Evolutionary conservation across 2,113 vertebrate genomes (phyloP), one percentile per base, ranked within the genome.

Genomic region (Trinectes maculatus): DNA sequence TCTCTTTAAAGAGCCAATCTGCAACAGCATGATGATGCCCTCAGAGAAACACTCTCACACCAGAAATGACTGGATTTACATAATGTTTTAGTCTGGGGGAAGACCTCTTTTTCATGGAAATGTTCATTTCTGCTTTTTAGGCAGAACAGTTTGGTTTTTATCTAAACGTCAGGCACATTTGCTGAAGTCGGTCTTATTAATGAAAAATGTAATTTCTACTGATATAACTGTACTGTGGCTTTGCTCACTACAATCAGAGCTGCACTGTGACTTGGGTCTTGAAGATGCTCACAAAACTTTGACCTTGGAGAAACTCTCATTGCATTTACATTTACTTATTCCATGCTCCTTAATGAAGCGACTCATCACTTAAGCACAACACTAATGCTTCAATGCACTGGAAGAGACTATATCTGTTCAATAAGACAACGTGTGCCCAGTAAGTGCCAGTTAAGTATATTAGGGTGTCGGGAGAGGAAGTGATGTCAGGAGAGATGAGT

Each of bases 1-100:
- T 39, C 8, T 22, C 62, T 76, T 69, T 28, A 26, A 62, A 34
- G 34, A 65, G 62, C 15, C 43, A 57, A 18, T 74, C 31, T 66
- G 63, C 31, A 47, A 42, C 40, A 18, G 47, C 37, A 40, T 19
- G 34, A 62, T 53, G 60, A 71, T 26, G 29, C 59, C 54, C 46
- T 11, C 3, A 54, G 64, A 47, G 52, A 54, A 80, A 55, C 46
- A 11, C 2, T 5, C 21, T 15, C 22, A 33, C 65, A 52, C n/a
- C 44, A 36, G 16, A 21, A 44, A 25, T 3, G 1, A 24, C 68
- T n/a, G 63, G 28, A 67, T 81, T 19, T 77, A 21, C 60, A 61
- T 57, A 69, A 83, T 40, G 5, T 28, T 31, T 57, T 49, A 44
- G 43, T 46, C 1, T n/a, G 2, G 34, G 26, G 8, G 0, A 46